Evolutionary conservation across 2,888 invertebrate species (phyloP).

Genomic region (Drosophila affinis): DNA sequence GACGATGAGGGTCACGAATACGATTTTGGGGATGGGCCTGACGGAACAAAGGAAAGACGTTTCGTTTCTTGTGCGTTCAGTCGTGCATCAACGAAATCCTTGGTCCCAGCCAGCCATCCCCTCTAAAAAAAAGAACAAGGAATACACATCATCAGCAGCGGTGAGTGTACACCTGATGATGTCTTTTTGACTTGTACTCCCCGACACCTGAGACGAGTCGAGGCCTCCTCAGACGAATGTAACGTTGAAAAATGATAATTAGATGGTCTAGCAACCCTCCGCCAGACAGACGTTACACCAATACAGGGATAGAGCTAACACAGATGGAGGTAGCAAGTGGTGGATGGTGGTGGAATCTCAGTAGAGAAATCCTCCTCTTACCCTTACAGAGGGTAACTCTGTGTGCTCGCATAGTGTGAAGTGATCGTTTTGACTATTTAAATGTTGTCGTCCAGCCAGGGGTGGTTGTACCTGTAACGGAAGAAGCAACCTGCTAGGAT

Average conservation of each 20-base stretch:
- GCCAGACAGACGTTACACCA: slow-evolving; percentile 39
- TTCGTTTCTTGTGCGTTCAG: slow-evolving; percentile 58
- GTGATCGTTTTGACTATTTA: slow-evolving; percentile 75
- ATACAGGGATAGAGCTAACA: slow-evolving; percentile 5
- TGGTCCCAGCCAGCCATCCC: slow-evolving; percentile 29
- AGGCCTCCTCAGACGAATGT: slow-evolving; percentile 41
- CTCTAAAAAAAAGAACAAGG: slow-evolving; percentile 25
- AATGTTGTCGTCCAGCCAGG: slow-evolving; percentile 55
- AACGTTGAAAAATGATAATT: slow-evolving; percentile 69
- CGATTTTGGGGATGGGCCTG: slow-evolving; percentile 1
- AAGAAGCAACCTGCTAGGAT: slow-evolving; percentile 19
- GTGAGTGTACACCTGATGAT: slow-evolving; percentile 60
- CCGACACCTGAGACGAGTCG: slow-evolving; percentile 60
- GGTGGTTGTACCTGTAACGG: slow-evolving; percentile 37
- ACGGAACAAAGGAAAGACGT: slow-evolving; percentile 49
- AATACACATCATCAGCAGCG: slow-evolving; percentile 3
- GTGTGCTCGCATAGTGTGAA: slow-evolving; percentile 59
- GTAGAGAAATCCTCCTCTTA: slow-evolving; percentile 28
- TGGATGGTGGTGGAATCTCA: slow-evolving; percentile 67
- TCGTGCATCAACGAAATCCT: slow-evolving; percentile 70
- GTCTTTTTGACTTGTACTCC: slow-evolving; percentile 29
- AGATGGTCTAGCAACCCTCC: slow-evolving; percentile 75
- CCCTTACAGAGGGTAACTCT: neutral
- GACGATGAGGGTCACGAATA: slow-evolving; percentile 21
- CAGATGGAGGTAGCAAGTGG: too few relatives aligned